Base-by-base conservation (phyloP, 2,888 invertebrate species). In the Entomobrya proxima region DNA sequence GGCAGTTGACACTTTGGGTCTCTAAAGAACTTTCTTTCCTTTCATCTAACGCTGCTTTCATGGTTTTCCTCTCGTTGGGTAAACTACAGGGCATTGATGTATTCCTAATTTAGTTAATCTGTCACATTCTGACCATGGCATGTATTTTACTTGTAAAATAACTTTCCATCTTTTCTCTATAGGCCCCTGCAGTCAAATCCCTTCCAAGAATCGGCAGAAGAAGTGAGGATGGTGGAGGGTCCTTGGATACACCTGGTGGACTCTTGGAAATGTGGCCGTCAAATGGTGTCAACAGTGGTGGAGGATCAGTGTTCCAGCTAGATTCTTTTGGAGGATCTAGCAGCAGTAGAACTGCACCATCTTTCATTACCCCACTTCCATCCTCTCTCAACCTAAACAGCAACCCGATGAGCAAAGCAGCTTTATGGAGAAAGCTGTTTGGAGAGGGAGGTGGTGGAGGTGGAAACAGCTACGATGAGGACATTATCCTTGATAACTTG, bases 101-200 rank as follows among this genome's bases (percentile, higher is more conserved):
- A 67, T 18, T n/a, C n/a, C n/a, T n/a, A n/a, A n/a, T n/a, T n/a
- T n/a, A n/a, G n/a, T n/a, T n/a, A n/a, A n/a, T n/a, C n/a, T n/a
- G n/a, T n/a, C n/a, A n/a, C n/a, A n/a, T n/a, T n/a, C n/a, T n/a
- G n/a, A n/a, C n/a, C n/a, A n/a, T n/a, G n/a, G n/a, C n/a, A n/a
- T n/a, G n/a, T n/a, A n/a, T n/a, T n/a, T n/a, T n/a, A n/a, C n/a
- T n/a, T n/a, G n/a, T n/a, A n/a, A n/a, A n/a, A n/a, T 67, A 30
- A 40, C 44, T 3, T 18, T 69, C 69, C 24, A 44, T 27, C 11
- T 21, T 44, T 7, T 40, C 50, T 47, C 40, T 44, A 13, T 50
- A 87, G 87, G 87, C 85, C n/a, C 87, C 87, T 40, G 85, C 81
- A 15, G 85, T 85, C 18, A 87, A 87, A 30, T 87, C 87, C 13